Evolutionary conservation across 1,140 invertebrate genomes (phyloP), one percentile per base, ranked within the genome.

Genomic region (Brachionus manjavacas): DNA sequence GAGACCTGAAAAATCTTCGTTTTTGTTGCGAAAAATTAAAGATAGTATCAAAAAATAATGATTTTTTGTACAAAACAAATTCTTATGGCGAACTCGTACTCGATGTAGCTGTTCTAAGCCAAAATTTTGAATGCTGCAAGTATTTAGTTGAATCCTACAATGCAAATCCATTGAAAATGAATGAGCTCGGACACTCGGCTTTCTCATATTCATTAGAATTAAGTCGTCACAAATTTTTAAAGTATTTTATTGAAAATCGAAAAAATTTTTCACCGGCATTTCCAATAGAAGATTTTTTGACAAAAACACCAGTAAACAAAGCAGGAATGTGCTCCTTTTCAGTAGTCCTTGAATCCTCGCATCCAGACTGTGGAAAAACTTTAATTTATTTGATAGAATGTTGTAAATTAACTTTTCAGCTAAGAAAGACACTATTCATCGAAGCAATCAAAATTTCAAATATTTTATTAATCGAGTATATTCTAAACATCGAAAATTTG

Each of bases 281-380:
- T 49, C 16, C 72, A 49, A 76, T 76, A 4, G 72, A 76, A 76
- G 72, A 76, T 25, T 49, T 76, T 76, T 25, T 76, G 20, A 49
- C 43, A 3, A 76, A 76, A 76, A 76, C 41, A 46, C n/a, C 41
- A 25, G 6, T 46, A 14, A 76, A 76, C 31, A 49, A 76, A 49
- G 28, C 72, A 25, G 43, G 25, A 11, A 46, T 49, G 39, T 76
- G 72, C n/a, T 25, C 72, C 11, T 76, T 76, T 35, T 23, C 41
- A 28, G 46, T 76, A 28, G 72, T 76, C 3, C 41, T 76, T 12
- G 72, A 49, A n/a, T 76, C 72, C 8, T 76, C 72, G 41, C 72
- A 76, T 76, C 72, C 72, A 2, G 72, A 76, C n/a, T 49, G 41
- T 25, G 72, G 43, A 23, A 76, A 76, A 23, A 76, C 72, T n/a